Evolutionary conservation across 1,140 invertebrate genomes (phyloP).

Genomic region (Tetragnatha versicolor): DNA sequence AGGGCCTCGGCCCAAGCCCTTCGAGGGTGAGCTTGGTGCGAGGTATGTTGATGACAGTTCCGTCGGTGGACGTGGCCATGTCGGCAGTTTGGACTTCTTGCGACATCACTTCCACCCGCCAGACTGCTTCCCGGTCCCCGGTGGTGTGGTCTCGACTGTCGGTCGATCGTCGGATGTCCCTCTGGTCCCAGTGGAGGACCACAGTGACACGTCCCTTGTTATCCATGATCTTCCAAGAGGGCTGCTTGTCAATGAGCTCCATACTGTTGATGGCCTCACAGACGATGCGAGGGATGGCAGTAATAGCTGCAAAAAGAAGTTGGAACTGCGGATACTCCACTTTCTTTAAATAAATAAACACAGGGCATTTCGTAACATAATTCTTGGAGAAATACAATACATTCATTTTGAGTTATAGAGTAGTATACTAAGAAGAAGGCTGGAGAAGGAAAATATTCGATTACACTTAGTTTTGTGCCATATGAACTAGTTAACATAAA

Average conservation of each 20-base stretch:
- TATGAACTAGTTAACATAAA: no score
- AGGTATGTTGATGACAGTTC: conserved; percentile 22
- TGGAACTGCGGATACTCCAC: no score
- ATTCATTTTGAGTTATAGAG: no score
- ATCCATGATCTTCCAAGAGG: conserved; percentile 97
- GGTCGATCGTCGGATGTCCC: conserved; percentile 58
- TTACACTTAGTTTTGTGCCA: no score
- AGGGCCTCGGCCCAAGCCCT: conserved; percentile 51
- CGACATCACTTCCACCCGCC: conserved; percentile 53
- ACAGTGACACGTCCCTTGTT: conserved; percentile 92
- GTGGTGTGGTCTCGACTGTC: conserved; percentile 58
- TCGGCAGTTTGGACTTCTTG: conserved; percentile 53
- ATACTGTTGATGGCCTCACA: conserved; percentile 93
- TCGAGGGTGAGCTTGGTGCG: conserved; percentile 58
- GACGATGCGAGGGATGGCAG: conserved; percentile 93
- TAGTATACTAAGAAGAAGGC: no score
- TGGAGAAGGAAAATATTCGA: no score
- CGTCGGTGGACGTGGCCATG: conserved; percentile 42
- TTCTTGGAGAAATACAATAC: no score
- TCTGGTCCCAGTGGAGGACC: conserved; percentile 89
- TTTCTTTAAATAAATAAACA: no score
- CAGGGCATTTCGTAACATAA: no score
- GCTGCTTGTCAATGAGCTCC: conserved; percentile 91
- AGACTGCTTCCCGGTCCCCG: conserved; percentile 33
- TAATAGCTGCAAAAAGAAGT: conserved; percentile 73